Base-by-base conservation (phyloP, 2,888 invertebrate genomes). In the Noctua janthe region DNA sequence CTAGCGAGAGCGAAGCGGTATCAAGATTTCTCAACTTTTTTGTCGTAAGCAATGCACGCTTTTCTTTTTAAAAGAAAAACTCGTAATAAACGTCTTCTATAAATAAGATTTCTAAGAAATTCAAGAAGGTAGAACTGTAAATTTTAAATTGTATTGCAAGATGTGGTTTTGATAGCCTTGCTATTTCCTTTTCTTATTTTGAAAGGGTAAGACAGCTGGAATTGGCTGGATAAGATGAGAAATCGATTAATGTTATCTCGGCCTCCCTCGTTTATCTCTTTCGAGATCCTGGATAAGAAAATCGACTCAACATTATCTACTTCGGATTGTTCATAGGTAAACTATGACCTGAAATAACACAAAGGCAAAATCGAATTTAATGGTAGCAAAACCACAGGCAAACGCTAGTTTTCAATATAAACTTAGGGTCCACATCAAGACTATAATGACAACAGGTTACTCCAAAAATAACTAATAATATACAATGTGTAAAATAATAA, bases 21-120 rank as follows among this genome's bases (percentile, higher is more conserved):
- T 59, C 29, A 43, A 76, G 85, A 85, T 85, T 85, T 82, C 82
- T 82, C 71, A 66, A 66, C 15, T 59, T 85, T 84, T 82, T 85
- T 78, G 17, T 64, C 35, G 62, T 43, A 17, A 67, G 64, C 15
- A 49, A 71, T 39, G 47, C 54, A 49, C 47, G 70, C 54, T 85
- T 84, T 84, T 76, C 70, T n/a, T 74, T 13, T 51, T 20, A 15
- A 69, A 76, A 78, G n/a, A 64, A 72, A 67, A 54, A 39, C 59
- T 11, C 7, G 11, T 56, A 15, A n/a, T 59, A 35, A n/a, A 43
- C 8, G 29, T 51, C 29, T 35, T 7, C 43, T 51, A 47, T 69
- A 69, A 29, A 76, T 72, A 54, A 72, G 39, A 67, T 81, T 72
- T 56, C 47, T 17, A 6, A 39, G 64, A n/a, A 71, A 78, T 43